Percentiles rank a stretch among this genome's conserved stretches.
Conservation (phyloP, 1,140 invertebrate genomes). For the Drosophila leontia region DNA sequence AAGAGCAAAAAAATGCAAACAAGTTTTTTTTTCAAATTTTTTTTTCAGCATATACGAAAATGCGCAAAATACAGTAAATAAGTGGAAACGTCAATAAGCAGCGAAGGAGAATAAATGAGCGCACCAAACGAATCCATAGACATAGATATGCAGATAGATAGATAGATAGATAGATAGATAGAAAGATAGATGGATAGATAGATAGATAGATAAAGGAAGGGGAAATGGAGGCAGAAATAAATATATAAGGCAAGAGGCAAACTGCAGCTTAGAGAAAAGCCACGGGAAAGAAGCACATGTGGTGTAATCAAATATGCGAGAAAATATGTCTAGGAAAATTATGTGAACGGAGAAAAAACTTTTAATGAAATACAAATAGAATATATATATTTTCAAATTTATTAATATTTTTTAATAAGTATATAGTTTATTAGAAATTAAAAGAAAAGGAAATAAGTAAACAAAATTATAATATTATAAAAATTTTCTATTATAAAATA, state of each 20-base stretch:
- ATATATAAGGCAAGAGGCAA: slow-evolving; percentile 24
- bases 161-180: slow-evolving; percentile 10
- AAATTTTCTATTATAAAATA: neutral
- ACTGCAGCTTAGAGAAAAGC: slow-evolving; percentile 50
- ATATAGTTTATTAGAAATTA: fast-evolving
- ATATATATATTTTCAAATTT: neutral
- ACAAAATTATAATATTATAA: neutral
- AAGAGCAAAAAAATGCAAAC: slow-evolving; percentile 36
- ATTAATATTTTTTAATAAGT: neutral
- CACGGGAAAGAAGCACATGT: slow-evolving; percentile 55
- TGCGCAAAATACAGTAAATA: slow-evolving; percentile 81
- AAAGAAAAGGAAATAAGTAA: too few relatives aligned
- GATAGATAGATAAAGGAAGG: slow-evolving; percentile 14
- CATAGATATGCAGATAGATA: slow-evolving; percentile 30
- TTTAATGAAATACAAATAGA: neutral
- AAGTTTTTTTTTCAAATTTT: slow-evolving; percentile 60
- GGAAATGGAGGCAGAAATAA: slow-evolving; percentile 11
- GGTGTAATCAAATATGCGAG: slow-evolving; percentile 74
- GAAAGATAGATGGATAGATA: slow-evolving; percentile 2
- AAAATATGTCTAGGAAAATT: slow-evolving; percentile 51
- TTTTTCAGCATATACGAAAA: slow-evolving; percentile 73
- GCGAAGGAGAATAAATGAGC: slow-evolving; percentile 56
- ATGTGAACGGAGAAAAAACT: neutral
- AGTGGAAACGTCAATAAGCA: slow-evolving; percentile 78
- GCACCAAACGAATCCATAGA: slow-evolving; percentile 65